Percentiles rank a stretch among this genome's conserved stretches.
Conservation (phyloP, 2,888 invertebrate species). For the Pyrrhosoma nymphula region DNA sequence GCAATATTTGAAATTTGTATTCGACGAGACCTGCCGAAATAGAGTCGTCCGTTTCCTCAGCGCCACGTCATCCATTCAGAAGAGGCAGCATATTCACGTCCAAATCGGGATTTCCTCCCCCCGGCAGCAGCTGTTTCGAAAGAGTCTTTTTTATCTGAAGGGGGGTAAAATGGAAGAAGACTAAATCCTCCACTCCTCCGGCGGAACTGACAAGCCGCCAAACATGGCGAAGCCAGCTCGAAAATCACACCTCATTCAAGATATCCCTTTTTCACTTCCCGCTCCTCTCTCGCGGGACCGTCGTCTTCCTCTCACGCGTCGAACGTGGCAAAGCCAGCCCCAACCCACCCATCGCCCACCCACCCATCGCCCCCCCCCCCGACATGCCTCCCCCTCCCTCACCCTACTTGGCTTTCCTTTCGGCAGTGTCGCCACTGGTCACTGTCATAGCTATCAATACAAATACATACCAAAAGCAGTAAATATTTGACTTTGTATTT, state of each 20-base stretch:
- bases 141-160: background rate
- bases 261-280: conserved; percentile 12
- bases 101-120: background rate
- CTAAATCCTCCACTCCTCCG: background rate
- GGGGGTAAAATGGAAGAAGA: background rate
- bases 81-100: background rate
- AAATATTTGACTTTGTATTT: too few species aligned
- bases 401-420: too few species aligned
- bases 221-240: background rate
- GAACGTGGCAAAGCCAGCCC: background rate
- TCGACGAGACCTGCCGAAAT: too few species aligned
- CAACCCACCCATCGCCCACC: background rate
- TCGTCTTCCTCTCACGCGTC: background rate
- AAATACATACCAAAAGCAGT: too few species aligned
- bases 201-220: background rate
- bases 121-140: background rate
- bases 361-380: background rate
- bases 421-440: too few species aligned
- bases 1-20: too few species aligned
- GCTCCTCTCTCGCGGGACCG: background rate
- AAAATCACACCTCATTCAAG: conserved; percentile 16
- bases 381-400: too few species aligned
- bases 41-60: background rate
- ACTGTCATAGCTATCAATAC: too few species aligned
- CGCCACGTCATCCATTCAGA: background rate